Conservation (phyloP, 2,888 invertebrate species). For the Ormyrus nitidulus region DNA sequence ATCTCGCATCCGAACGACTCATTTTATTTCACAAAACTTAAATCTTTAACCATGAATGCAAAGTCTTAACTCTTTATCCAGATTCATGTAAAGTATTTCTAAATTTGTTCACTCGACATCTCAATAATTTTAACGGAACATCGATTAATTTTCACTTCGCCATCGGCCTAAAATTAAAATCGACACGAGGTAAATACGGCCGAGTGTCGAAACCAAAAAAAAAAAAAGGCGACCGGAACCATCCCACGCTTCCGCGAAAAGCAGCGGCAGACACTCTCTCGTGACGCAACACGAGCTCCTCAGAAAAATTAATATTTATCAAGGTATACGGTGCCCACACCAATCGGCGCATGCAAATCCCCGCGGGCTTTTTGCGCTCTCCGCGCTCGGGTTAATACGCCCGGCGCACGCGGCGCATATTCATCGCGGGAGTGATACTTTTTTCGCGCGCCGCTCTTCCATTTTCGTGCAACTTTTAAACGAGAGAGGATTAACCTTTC, state of each 20-base stretch:
- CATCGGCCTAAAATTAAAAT: too few relatives aligned
- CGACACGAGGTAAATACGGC: too few relatives aligned
- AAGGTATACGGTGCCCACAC: slow-evolving; percentile 22
- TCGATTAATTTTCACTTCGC: too few relatives aligned
- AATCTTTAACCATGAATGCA: too few relatives aligned
- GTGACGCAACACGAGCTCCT: slow-evolving; percentile 56
- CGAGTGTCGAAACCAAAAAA: too few relatives aligned
- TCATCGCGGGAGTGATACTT: slow-evolving; percentile 2
- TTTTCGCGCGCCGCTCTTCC: not conserved
- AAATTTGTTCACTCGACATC: too few relatives aligned
- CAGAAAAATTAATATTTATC: slow-evolving; percentile 62
- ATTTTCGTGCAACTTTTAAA: not conserved
- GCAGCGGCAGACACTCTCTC: not conserved
- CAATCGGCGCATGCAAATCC: slow-evolving; percentile 31
- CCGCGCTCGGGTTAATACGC: not conserved
- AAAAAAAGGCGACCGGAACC: slow-evolving; percentile 44
- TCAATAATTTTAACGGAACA: too few relatives aligned
- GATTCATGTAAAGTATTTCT: too few relatives aligned
- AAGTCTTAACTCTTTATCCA: too few relatives aligned
- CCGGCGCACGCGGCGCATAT: not conserved
- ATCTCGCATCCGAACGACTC: too few relatives aligned
- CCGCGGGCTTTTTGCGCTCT: slow-evolving; percentile 8
- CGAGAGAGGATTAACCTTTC: too few relatives aligned
- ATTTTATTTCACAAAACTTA: too few relatives aligned
- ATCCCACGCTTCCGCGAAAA: slow-evolving; percentile 61